Percentiles rank a stretch among this genome's conserved stretches.
Evolutionary conservation across 1,140 invertebrate species (phyloP).

Genomic region (Phortica variegata): DNA sequence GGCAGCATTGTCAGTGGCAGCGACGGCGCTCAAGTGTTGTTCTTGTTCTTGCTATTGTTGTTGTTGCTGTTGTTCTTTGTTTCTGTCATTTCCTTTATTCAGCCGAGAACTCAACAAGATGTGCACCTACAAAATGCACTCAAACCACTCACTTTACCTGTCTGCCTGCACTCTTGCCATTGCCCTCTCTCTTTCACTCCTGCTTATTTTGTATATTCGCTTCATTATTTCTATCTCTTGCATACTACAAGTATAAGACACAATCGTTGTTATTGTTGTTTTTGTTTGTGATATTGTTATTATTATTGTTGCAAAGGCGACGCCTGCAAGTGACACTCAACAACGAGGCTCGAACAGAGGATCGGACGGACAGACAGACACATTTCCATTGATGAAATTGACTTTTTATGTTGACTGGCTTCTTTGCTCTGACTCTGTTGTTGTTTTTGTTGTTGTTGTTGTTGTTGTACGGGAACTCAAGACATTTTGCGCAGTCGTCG

Average conservation of each 20-base stretch:
- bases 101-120: too few relatives aligned
- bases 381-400: slow-evolving; percentile 53
- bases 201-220: not conserved
- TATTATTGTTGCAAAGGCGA: slow-evolving; percentile 24
- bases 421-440: slow-evolving; percentile 27
- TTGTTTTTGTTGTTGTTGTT: slow-evolving; percentile 2
- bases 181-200: slow-evolving; percentile 5
- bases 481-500: too few relatives aligned
- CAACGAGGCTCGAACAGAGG: not conserved
- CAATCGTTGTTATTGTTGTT: too few relatives aligned
- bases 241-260: too few relatives aligned
- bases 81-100: too few relatives aligned
- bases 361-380: slow-evolving; percentile 3
- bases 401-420: slow-evolving; percentile 56
- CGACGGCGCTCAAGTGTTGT: too few relatives aligned
- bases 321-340: slow-evolving; percentile 35
- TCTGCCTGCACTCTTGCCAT: slow-evolving; percentile 5
- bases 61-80: too few relatives aligned
- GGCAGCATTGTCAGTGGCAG: slow-evolving; percentile 3
- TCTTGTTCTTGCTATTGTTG: too few relatives aligned
- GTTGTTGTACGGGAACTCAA: too few relatives aligned
- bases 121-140: slow-evolving; percentile 43
- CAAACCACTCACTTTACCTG: slow-evolving; percentile 10
- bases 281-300: not conserved
- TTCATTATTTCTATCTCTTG: too few relatives aligned